Evolutionary conservation across 2,888 invertebrate genomes (phyloP).

Genomic region (Eristalinus aeneus): DNA sequence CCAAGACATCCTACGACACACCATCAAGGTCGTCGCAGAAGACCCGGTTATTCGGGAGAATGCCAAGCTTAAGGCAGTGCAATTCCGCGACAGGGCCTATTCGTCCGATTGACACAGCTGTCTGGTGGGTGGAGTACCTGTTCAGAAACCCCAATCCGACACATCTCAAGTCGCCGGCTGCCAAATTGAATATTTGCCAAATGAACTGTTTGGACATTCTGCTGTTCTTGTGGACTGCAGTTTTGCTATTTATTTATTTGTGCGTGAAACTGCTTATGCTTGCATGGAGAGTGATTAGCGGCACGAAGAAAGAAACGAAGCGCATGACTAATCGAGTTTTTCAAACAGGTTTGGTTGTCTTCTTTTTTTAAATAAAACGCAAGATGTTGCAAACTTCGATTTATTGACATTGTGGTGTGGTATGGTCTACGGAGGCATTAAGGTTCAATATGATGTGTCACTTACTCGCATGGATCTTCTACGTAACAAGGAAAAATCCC

Average conservation of each 20-base stretch:
- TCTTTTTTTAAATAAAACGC: too few relatives aligned
- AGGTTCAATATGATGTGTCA: too few relatives aligned
- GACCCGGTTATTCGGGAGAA: conserved; percentile 43
- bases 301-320: background rate
- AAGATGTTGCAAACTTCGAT: too few relatives aligned
- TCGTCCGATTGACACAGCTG: conserved; percentile 82
- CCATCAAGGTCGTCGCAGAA: conserved; percentile 65
- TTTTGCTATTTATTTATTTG: background rate
- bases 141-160: conserved; percentile 82
- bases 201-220: conserved; percentile 80
- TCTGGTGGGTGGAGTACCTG: conserved; percentile 85
- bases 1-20: conserved; percentile 30
- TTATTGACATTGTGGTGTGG: too few relatives aligned
- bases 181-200: conserved; percentile 80
- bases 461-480: too few relatives aligned
- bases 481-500: too few relatives aligned
- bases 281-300: background rate
- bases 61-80: conserved; percentile 78
- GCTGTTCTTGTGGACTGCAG: too few relatives aligned
- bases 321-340: background rate
- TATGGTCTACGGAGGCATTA: too few relatives aligned
- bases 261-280: conserved; percentile 3
- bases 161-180: conserved; percentile 80
- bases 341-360: too few relatives aligned
- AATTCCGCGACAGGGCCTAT: conserved; percentile 82